Conservation (phyloP, 2,113 vertebrate species). For the Paramisgurnus dabryanus region DNA sequence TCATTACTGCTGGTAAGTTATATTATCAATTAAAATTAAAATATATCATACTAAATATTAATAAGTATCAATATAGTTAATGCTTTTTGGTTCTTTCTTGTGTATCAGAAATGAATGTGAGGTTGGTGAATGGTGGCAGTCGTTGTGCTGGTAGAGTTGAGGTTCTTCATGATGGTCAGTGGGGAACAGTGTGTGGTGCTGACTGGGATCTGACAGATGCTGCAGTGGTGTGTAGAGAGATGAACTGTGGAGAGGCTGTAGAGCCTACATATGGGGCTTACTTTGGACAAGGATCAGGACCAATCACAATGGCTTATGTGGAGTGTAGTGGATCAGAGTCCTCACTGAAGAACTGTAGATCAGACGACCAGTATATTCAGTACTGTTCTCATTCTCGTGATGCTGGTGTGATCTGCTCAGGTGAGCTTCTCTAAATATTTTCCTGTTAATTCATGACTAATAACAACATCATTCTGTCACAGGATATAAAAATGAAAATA, state of each 20-base stretch:
- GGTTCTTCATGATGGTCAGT: not conserved
- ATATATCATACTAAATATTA: no score
- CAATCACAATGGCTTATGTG: not conserved
- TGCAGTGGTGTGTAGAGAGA: not conserved
- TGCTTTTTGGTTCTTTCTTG: no score
- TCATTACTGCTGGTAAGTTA: slow-evolving; percentile 27
- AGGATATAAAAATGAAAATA: no score
- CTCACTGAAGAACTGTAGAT: slow-evolving; percentile 34
- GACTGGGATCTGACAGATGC: slow-evolving; percentile 1
- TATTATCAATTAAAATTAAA: no score
- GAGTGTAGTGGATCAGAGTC: slow-evolving; percentile 43
- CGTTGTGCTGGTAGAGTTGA: slow-evolving; percentile 7
- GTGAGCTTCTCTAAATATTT: not conserved
- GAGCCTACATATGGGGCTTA: not conserved
- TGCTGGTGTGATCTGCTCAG: slow-evolving; percentile 45
- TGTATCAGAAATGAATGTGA: not conserved
- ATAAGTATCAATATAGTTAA: no score
- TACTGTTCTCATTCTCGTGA: not conserved
- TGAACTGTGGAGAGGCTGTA: not conserved
- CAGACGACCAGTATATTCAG: no score
- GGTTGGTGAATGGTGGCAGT: not conserved
- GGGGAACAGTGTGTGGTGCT: slow-evolving; percentile 28
- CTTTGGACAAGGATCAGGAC: not conserved
- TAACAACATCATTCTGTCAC: no score
- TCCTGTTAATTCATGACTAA: no score